Conservation (phyloP, 2,797 vertebrate genomes). For the Percopsis omiscomaycus region DNA sequence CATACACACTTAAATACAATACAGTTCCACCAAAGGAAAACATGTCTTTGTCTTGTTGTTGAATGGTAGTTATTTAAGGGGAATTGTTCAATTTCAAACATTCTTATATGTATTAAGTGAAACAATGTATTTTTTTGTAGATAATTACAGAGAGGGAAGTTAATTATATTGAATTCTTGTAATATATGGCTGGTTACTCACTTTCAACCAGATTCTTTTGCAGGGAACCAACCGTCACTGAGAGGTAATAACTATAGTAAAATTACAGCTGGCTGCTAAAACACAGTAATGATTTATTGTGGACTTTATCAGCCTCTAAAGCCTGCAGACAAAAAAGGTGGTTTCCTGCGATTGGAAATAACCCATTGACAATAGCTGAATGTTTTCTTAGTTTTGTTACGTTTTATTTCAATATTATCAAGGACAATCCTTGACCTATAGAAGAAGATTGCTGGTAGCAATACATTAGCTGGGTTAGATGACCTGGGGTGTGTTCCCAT, state of each 20-base stretch:
- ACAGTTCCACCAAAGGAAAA: conserved; percentile 92
- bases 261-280: neutral
- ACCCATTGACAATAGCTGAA: conserved; percentile 51
- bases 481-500: conserved; percentile 14
- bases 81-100: conserved; percentile 79
- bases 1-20: conserved; percentile 88
- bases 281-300: neutral
- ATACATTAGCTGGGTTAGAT: conserved; percentile 23
- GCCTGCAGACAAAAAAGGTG: conserved; percentile 1
- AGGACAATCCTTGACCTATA: conserved; percentile 36
- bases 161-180: neutral
- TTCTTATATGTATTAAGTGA: conserved; percentile 55
- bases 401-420: conserved; percentile 14
- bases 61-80: conserved; percentile 68
- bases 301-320: neutral
- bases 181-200: neutral
- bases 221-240: neutral
- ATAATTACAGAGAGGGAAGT: conserved; percentile 11
- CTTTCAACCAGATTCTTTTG: neutral
- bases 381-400: conserved; percentile 46
- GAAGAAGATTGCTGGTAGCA: conserved; percentile 34
- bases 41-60: conserved; percentile 90
- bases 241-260: neutral
- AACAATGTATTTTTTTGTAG: conserved; percentile 48
- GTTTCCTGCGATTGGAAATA: neutral